A percentile compares a stretch with the other conserved stretches of the same genome.
Evolutionary conservation across 1,140 invertebrate species (phyloP).

Genomic region (Stegodyphus dumicola): DNA sequence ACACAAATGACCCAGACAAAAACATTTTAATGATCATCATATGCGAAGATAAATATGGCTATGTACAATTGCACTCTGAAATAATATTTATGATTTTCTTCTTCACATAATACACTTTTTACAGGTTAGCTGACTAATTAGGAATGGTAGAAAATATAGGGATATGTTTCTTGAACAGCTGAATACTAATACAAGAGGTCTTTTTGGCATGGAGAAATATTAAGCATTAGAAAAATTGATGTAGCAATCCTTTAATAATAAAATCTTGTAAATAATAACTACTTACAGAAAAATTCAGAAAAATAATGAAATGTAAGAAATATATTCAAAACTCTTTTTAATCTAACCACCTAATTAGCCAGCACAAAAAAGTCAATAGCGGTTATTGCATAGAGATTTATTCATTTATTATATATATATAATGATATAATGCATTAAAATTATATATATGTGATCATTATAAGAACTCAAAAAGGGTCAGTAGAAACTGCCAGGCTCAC

Average conservation of each 20-base stretch:
- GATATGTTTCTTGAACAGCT: too few species aligned
- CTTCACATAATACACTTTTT: conserved; percentile 14
- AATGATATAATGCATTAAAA: too few species aligned
- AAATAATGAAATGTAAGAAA: neutral
- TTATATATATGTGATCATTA: too few species aligned
- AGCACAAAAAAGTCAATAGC: too few species aligned
- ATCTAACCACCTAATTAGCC: too few species aligned
- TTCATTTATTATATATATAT: too few species aligned
- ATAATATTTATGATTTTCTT: neutral
- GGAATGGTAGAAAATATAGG: neutral
- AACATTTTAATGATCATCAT: conserved; percentile 8
- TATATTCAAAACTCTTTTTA: too few species aligned
- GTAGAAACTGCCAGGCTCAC: too few species aligned
- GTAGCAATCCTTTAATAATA: neutral
- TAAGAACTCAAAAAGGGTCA: too few species aligned
- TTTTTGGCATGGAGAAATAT: neutral
- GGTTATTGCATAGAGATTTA: too few species aligned
- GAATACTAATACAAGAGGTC: too few species aligned
- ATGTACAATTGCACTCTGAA: conserved; percentile 55
- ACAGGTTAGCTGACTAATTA: conserved; percentile 11
- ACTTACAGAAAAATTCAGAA: neutral
- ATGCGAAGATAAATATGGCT: conserved; percentile 36
- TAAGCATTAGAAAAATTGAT: neutral
- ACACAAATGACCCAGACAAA: conserved; percentile 18
- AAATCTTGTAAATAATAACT: neutral